phyloP scores from a whole-genome alignment of 2,888 invertebrate species.

The Malachius bipustulatus region DNA sequence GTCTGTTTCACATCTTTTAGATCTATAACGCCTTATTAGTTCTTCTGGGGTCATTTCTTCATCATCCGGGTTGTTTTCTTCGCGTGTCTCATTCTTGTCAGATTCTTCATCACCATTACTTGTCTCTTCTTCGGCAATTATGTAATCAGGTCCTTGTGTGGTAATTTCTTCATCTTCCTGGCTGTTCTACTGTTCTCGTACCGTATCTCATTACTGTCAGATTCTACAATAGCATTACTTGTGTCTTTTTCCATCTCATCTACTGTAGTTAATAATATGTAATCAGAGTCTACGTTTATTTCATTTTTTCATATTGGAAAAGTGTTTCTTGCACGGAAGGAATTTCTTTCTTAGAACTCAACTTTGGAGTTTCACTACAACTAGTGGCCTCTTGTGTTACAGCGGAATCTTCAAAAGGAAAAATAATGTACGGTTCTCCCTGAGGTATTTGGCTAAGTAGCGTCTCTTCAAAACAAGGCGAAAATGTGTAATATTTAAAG shows the following conservation, averaged over 20 bases:
- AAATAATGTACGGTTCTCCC: too few species aligned
- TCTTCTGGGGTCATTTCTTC: constrained; percentile 9
- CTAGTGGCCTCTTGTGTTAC: too few species aligned
- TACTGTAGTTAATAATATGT: constrained; percentile 11
- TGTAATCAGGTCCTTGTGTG: constrained; percentile 12
- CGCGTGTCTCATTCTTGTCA: constrained; percentile 9
- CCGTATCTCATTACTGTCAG: constrained; percentile 9
- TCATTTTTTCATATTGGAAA: constrained; percentile 7
- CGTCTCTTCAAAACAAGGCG: too few species aligned
- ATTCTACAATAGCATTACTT: constrained; percentile 9
- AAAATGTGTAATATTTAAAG: too few species aligned
- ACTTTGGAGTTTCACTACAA: constrained; percentile 11
- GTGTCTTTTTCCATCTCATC: constrained; percentile 10
- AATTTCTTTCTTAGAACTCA: constrained; percentile 10
- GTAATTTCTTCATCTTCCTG: too few species aligned
- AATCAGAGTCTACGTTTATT: constrained; percentile 11
- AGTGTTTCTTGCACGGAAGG: constrained; percentile 7
- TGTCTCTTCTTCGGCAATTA: constrained; percentile 10
- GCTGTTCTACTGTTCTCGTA: too few species aligned
- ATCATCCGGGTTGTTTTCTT: constrained; percentile 8
- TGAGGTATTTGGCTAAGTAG: too few species aligned
- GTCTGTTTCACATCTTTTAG: constrained; percentile 12
- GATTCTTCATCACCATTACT: constrained; percentile 8
- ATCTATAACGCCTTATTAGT: constrained; percentile 9
- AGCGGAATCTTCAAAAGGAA: too few species aligned